Evolutionary conservation across 2,888 invertebrate species (phyloP).

Genomic region (Beris morrisii): DNA sequence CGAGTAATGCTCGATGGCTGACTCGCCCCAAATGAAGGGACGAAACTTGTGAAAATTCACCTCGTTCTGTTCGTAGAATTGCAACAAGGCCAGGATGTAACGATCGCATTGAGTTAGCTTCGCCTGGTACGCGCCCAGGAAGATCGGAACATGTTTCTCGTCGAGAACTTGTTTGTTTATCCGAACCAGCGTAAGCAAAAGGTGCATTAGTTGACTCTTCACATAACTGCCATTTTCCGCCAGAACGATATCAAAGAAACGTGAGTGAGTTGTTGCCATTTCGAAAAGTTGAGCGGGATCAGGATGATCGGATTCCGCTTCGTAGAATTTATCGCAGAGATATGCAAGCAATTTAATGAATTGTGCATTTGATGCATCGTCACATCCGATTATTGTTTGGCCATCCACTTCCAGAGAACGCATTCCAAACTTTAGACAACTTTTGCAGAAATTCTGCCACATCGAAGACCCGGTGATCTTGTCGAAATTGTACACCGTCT

Average conservation of each 20-base stretch:
- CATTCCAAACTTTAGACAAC: slow-evolving; percentile 68
- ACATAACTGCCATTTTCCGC: slow-evolving; percentile 57
- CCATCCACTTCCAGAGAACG: slow-evolving; percentile 52
- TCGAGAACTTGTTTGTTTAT: slow-evolving; percentile 67
- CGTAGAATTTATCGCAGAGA: slow-evolving; percentile 62
- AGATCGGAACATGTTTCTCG: slow-evolving; percentile 70
- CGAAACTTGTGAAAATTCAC: slow-evolving; percentile 67
- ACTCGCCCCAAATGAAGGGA: slow-evolving; percentile 83
- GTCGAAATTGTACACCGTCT: slow-evolving; percentile 42
- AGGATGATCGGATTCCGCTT: slow-evolving; percentile 58
- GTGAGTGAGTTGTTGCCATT: slow-evolving; percentile 76
- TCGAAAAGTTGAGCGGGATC: slow-evolving; percentile 64
- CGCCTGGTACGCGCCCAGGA: slow-evolving; percentile 77
- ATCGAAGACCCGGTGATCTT: slow-evolving; percentile 54
- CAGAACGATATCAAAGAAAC: slow-evolving; percentile 71
- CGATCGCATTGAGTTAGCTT: slow-evolving; percentile 71
- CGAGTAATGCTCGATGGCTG: slow-evolving; percentile 77
- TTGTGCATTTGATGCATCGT: slow-evolving; percentile 54
- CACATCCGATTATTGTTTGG: slow-evolving; percentile 52
- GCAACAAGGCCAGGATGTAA: slow-evolving; percentile 67
- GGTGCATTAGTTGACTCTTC: slow-evolving; percentile 65
- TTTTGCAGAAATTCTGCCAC: slow-evolving; percentile 66
- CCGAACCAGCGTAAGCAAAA: slow-evolving; percentile 65
- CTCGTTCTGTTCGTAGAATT: slow-evolving; percentile 69
- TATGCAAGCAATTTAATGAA: slow-evolving; percentile 61